Evolutionary conservation across 2,113 vertebrate genomes (phyloP).

Genomic region (Hippocampus zosterae): DNA sequence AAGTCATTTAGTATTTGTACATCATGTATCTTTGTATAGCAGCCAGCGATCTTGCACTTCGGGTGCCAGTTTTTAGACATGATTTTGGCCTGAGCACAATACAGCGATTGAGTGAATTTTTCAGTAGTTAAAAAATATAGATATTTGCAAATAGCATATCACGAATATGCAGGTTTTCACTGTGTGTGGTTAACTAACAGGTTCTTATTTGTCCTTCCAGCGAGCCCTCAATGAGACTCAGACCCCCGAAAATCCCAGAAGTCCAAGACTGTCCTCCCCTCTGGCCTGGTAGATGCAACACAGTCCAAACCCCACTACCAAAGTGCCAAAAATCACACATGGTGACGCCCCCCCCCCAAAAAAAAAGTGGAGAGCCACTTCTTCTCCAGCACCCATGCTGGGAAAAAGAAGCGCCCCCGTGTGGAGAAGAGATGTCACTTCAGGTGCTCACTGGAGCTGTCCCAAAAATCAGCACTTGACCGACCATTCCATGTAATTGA

Average conservation of each 20-base stretch:
- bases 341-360: slow-evolving; percentile 16
- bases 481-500: neutral
- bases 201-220: slow-evolving; percentile 65
- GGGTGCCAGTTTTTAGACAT: no score
- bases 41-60: no score
- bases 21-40: no score
- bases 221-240: slow-evolving; percentile 86
- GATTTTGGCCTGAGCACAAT: no score
- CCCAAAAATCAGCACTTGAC: neutral
- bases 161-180: neutral
- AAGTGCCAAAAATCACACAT: slow-evolving; percentile 58
- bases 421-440: slow-evolving; percentile 27
- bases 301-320: slow-evolving; percentile 56
- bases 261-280: slow-evolving; percentile 83
- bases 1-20: no score
- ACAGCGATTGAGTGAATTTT: no score
- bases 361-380: slow-evolving; percentile 28
- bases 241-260: slow-evolving; percentile 79
- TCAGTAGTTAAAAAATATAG: no score
- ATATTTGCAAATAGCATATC: no score
- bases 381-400: neutral
- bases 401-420: slow-evolving; percentile 13
- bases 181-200: neutral
- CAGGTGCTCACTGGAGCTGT: slow-evolving; percentile 46
- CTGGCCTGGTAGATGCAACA: slow-evolving; percentile 83